phyloP scores from a whole-genome alignment of 1,140 invertebrate species.

The Bombyx mori region DNA sequence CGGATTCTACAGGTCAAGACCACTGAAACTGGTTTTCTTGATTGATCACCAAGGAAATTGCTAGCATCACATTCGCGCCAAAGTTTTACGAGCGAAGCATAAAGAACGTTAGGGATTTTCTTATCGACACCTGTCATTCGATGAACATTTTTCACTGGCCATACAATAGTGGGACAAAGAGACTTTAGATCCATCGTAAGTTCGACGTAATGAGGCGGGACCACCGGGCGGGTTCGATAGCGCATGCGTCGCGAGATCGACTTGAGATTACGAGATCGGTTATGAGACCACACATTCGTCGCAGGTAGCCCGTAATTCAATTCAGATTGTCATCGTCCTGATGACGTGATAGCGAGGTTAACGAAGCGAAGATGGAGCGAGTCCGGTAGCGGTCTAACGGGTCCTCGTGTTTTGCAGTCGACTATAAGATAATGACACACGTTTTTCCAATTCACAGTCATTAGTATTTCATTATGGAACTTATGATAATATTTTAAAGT shows the following conservation, averaged over 20 bases:
- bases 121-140: constrained; percentile 59
- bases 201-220: constrained; percentile 58
- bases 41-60: constrained; percentile 37
- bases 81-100: constrained; percentile 18
- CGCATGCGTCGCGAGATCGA: constrained; percentile 52
- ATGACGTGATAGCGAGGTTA: constrained; percentile 54
- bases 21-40: constrained; percentile 31
- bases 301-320: constrained; percentile 67
- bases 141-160: constrained; percentile 55
- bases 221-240: constrained; percentile 52
- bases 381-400: constrained; percentile 44
- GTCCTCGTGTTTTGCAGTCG: constrained; percentile 20
- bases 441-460: constrained; percentile 11
- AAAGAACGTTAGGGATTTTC: constrained; percentile 20
- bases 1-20: constrained; percentile 19
- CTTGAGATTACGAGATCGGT: constrained; percentile 57
- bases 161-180: constrained; percentile 48
- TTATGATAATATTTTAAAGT: not conserved
- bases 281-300: constrained; percentile 59
- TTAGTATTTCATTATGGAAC: constrained; percentile 6
- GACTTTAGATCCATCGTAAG: constrained; percentile 32
- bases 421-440: constrained; percentile 19
- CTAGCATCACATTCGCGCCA: constrained; percentile 28
- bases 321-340: constrained; percentile 64
- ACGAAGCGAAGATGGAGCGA: constrained; percentile 55